Base-by-base conservation (phyloP, 2,113 vertebrate species). In the Hymenochirus boettgeri region DNA sequence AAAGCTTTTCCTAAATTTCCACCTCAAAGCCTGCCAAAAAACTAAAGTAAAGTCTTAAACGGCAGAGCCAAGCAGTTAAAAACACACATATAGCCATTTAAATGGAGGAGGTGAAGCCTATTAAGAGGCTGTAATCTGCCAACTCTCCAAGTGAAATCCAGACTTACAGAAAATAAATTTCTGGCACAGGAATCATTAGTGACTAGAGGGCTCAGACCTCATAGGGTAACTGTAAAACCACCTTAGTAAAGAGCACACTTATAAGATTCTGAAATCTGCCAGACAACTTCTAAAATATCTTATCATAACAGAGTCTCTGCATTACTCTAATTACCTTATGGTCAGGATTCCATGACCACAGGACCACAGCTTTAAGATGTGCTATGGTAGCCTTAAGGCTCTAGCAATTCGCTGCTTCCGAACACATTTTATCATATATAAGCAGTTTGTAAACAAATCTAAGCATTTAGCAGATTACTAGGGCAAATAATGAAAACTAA, bases 71-170 rank as follows among this genome's bases (percentile, higher is more conserved):
- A 69, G 65, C 65, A 2, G 31, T 52, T 58, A 51, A 39, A 26
- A 65, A 66, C 31, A 69, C 56, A 69, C 65, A 69, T 60, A 52
- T 45, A 69, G 52, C 57, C 65, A 69, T 69, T 69, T 53, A 69
- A 60, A 60, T 27, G 56, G 39, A 57, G 35, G 57, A 59, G 65
- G 64, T 67, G 56, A 67, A 59, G 56, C 37, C 47, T 69, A 52
- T 69, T 69, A 69, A 42, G 65, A 23, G 45, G 33, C 25, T 11
- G 50, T 52, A 45, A 59, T 60, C 65, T 69, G 57, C 57, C 65
- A 69, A 60, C 57, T 52, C 47, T 69, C 65, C 46, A 18, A 60
- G 17, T 53, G 18, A 59, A 69, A 60, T 57, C 65, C 56, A 69
- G 19, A n/a, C n/a, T 67, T 58, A 66, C 12, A 17, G 29, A 59